Percentiles rank a stretch among this genome's conserved stretches.
phyloP scores from a whole-genome alignment of 2,797 vertebrate genomes.

The Neopelma chrysocephalum region DNA sequence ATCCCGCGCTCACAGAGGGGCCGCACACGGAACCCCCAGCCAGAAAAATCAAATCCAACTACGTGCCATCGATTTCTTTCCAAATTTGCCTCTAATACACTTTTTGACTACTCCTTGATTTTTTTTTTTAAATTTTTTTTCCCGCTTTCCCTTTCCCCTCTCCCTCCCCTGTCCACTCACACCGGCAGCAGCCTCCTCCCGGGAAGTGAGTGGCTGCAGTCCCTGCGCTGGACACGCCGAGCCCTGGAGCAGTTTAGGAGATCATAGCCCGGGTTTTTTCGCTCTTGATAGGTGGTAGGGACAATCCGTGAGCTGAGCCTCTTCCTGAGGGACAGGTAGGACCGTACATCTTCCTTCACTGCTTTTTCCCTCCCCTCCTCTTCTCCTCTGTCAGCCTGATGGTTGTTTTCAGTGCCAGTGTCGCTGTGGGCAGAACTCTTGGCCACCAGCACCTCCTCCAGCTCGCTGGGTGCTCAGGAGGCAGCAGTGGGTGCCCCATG shows the following conservation, averaged over 20 bases:
- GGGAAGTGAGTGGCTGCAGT: neutral
- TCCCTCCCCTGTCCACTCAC: neutral
- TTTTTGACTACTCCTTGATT: slow-evolving; percentile 34
- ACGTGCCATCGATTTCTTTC: slow-evolving; percentile 66
- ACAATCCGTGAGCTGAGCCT: neutral
- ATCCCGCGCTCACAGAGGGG: neutral
- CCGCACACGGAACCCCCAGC: slow-evolving; percentile 24
- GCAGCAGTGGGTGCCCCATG: accelerated
- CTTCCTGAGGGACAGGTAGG: slow-evolving; percentile 28
- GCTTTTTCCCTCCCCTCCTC: neutral
- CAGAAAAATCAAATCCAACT: slow-evolving; percentile 72
- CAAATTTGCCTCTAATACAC: slow-evolving; percentile 64
- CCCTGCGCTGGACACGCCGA: neutral
- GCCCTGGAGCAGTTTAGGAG: neutral
- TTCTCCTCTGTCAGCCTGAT: neutral
- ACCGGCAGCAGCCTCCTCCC: neutral
- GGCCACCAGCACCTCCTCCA: neutral
- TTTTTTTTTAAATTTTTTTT: neutral
- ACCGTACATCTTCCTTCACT: accelerated
- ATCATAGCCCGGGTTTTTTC: neutral
- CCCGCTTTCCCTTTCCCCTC: neutral
- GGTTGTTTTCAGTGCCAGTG: neutral
- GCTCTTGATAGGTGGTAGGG: neutral
- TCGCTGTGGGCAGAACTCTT: neutral
- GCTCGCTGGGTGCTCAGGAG: neutral